Evolutionary conservation across 2,888 invertebrate genomes (phyloP), one percentile per base, ranked within the genome.

Genomic region (Tetragnatha montana): DNA sequence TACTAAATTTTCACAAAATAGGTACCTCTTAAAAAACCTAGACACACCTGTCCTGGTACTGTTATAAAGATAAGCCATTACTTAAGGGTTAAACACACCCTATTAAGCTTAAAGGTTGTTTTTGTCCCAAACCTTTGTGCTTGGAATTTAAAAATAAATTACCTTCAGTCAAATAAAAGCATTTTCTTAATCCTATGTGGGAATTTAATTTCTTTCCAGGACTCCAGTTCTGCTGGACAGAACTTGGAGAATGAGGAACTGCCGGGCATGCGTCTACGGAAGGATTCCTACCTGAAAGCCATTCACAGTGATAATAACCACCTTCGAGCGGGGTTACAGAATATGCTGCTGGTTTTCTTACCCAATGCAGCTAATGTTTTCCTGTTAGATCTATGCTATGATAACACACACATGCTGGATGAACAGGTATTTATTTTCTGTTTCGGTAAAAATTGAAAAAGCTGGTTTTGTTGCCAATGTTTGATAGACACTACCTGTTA

Each of bases 341-440:
- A 96, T 93, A 95, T 97, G 8, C 94, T 97, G 70, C 96, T 97
- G 94, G 94, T 97, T 89, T 99, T 98, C 94, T 97, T 98, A 94
- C 98, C 98, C 81, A 98, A 98, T 94, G 97, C 98, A 4, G 96
- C 98, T 17, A 97, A 98, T 94, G 98, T 98, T 91, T 99, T 99
- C 94, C 95, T 98, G 88, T 95, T 97, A 75, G 95, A 96, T 92
- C 93, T 93, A 74, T 92, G 93, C 87, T 94, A 95, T 0, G 93
- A 93, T 76, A 95, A 95, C 91, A 94, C 95, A 8, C 95, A 96
- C 82, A 94, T 97, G 88, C 93, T 97, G 68, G 97, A 98, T 93
- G 98, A 98, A 93, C 98, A 98, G 94, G 92, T 92, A 82, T 21
- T 17, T 19, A 68, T 14, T n/a, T 68, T n/a, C n/a, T 68, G 68